These are phyloP conservation scores for Zophobas morio DNA, from an alignment of 1,140 invertebrate genomes.

Conservation along the genomic window DNA sequence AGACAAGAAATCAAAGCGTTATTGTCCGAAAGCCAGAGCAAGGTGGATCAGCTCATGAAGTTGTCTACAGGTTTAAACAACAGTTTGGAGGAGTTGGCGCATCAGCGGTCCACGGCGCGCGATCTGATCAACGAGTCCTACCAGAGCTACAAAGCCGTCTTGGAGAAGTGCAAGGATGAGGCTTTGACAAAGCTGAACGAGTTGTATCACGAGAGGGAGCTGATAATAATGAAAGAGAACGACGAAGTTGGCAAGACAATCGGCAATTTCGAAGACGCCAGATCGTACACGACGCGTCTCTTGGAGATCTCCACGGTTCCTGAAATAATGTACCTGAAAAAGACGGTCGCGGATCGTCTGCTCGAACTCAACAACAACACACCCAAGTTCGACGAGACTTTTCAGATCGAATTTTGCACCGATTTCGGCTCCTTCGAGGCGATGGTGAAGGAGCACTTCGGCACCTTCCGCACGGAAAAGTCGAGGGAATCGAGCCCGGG, in stretches of 20 bases:
- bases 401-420: conserved; percentile 86
- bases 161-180: conserved; percentile 85
- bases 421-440: conserved; percentile 86
- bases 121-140: conserved; percentile 89
- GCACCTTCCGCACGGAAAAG: conserved; percentile 78
- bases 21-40: conserved; percentile 80
- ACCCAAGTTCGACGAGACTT: conserved; percentile 83
- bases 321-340: conserved; percentile 87
- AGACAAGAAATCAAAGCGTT: conserved; percentile 80
- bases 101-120: conserved; percentile 89
- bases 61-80: conserved; percentile 81
- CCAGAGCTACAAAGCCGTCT: conserved; percentile 84
- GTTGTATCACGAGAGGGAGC: conserved; percentile 86
- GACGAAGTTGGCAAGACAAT: conserved; percentile 80
- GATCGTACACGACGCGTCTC: conserved; percentile 84
- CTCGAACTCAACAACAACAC: conserved; percentile 83
- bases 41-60: conserved; percentile 82
- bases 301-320: conserved; percentile 86
- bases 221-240: conserved; percentile 79
- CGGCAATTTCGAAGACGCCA: conserved; percentile 81
- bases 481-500: conserved; percentile 48
- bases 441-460: conserved; percentile 77
- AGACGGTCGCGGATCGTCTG: conserved; percentile 82
- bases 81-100: conserved; percentile 86
- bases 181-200: conserved; percentile 83